Conservation (phyloP, 2,113 vertebrate genomes). For the Tragelaphus buxtoni region DNA sequence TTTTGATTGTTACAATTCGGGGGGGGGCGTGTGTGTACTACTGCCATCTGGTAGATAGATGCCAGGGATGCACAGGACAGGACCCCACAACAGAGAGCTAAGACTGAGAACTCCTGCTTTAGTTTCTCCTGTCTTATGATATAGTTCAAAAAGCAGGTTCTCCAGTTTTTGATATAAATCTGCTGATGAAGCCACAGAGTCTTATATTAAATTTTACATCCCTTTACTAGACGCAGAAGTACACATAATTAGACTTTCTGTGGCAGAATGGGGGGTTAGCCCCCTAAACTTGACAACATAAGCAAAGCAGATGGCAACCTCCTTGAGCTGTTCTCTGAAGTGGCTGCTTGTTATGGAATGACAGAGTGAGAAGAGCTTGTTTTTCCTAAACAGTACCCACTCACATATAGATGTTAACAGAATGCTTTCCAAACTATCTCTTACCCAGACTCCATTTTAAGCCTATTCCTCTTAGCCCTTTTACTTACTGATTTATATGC, state of each 20-base stretch:
- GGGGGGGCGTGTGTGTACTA: not conserved
- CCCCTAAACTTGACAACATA: not conserved
- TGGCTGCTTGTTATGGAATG: not conserved
- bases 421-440: not conserved
- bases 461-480: not conserved
- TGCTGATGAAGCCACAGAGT: not conserved
- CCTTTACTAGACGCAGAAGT: not conserved
- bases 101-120: not conserved
- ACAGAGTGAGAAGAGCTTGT: not conserved
- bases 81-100: not conserved
- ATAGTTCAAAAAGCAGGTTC: not conserved
- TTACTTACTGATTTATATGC: not conserved
- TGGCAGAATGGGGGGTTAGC: not conserved
- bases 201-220: not conserved
- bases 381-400: not conserved
- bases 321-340: not conserved
- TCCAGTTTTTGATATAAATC: not conserved
- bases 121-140: not conserved
- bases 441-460: not conserved
- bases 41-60: not conserved
- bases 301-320: not conserved
- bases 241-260: not conserved
- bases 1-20: not conserved
- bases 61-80: not conserved
- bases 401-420: not conserved